Percentiles rank a stretch among this genome's conserved stretches.
These are phyloP conservation scores for Harlomillsia oculata DNA, from an alignment of 1,140 invertebrate species.

Conservation along the genomic window DNA sequence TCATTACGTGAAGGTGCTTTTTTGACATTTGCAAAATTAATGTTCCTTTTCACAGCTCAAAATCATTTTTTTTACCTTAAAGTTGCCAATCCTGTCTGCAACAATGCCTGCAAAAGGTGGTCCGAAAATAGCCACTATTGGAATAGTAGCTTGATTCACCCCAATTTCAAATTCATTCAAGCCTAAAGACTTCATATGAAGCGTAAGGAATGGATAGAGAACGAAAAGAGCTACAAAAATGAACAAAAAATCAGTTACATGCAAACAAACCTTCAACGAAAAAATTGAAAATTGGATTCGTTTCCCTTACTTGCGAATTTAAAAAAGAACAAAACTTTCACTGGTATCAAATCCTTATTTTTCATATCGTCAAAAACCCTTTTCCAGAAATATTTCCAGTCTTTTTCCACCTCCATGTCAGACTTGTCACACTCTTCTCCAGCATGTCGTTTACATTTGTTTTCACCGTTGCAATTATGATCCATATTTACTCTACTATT, in stretches of 20 bases:
- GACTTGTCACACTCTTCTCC: no score
- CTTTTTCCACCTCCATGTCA: neutral
- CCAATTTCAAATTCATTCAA: conserved; percentile 73
- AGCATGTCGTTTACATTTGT: no score
- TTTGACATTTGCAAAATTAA: no score
- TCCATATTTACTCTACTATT: no score
- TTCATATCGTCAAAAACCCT: conserved; percentile 58
- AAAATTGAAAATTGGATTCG: neutral
- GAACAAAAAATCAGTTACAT: conserved; percentile 4
- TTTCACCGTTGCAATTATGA: no score
- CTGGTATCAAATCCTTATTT: conserved; percentile 58
- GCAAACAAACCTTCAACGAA: neutral
- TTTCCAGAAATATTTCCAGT: conserved; percentile 32
- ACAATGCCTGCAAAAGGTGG: conserved; percentile 65
- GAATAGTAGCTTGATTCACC: conserved; percentile 73
- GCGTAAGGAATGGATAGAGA: conserved; percentile 71
- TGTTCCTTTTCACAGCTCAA: neutral
- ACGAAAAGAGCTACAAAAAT: conserved; percentile 55
- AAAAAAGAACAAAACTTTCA: conserved; percentile 66
- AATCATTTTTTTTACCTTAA: conserved; percentile 49
- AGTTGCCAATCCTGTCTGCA: conserved; percentile 69
- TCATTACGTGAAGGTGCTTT: no score
- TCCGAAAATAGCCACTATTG: conserved; percentile 65
- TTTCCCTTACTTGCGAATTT: conserved; percentile 61
- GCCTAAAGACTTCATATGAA: conserved; percentile 74